phyloP scores from a whole-genome alignment of 2,113 vertebrate species.

The Toxotes chatareus region DNA sequence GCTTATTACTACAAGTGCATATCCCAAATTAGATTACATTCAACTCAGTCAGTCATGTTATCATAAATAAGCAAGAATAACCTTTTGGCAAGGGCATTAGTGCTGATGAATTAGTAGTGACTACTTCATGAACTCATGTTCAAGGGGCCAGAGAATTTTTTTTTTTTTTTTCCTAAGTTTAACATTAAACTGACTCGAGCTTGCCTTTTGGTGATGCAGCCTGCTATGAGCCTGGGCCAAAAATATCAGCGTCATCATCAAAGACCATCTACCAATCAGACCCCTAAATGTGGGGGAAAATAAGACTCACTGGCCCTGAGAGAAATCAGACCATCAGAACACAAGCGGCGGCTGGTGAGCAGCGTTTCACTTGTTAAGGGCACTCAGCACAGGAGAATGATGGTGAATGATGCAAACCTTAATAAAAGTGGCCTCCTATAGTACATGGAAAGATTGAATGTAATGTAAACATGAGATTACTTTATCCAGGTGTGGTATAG shows the following conservation, averaged over 20 bases:
- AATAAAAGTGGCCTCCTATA: neutral
- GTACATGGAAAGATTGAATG: neutral
- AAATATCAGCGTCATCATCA: constrained; percentile 45
- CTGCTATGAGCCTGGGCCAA: constrained; percentile 45
- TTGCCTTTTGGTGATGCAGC: constrained; percentile 60
- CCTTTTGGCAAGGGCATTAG: constrained; percentile 58
- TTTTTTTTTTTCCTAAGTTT: constrained; percentile 9
- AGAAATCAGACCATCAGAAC: constrained; percentile 28
- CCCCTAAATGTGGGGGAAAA: constrained; percentile 22
- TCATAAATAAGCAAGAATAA: constrained; percentile 63
- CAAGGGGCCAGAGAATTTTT: constrained; percentile 38
- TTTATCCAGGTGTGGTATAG: neutral
- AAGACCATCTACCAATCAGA: constrained; percentile 46
- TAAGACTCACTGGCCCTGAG: constrained; percentile 33
- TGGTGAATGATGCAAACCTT: neutral
- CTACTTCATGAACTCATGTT: constrained; percentile 52
- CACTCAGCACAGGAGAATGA: neutral
- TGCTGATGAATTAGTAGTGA: constrained; percentile 55
- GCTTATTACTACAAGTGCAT: constrained; percentile 38
- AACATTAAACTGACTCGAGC: constrained; percentile 65
- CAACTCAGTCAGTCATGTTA: constrained; percentile 25
- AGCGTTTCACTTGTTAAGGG: neutral
- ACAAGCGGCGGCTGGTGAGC: constrained; percentile 11
- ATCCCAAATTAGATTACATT: constrained; percentile 46
- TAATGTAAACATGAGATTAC: neutral